Conservation (phyloP, 2,113 vertebrate genomes). For the Phocoena phocoena region DNA sequence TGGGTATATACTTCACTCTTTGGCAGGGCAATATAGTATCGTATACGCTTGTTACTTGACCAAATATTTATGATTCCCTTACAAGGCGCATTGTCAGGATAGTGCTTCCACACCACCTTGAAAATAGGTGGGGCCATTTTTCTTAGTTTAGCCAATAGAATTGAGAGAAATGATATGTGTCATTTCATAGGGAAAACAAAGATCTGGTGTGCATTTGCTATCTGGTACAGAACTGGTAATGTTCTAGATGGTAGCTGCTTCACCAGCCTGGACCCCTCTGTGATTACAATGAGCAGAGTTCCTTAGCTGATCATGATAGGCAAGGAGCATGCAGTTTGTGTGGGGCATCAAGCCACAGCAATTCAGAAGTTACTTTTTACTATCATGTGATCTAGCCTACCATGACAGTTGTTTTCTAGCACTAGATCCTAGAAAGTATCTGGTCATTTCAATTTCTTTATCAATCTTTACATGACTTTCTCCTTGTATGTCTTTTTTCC, state of each 20-base stretch:
- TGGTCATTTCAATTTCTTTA: neutral
- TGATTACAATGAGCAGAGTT: neutral
- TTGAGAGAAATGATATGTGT: neutral
- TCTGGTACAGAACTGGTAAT: neutral
- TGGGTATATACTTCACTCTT: neutral
- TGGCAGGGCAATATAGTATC: neutral
- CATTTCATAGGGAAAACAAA: neutral
- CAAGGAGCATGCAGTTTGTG: accelerated
- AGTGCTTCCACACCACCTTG: neutral
- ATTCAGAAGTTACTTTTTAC: neutral
- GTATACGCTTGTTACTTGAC: neutral
- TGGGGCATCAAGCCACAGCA: neutral
- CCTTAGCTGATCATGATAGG: neutral
- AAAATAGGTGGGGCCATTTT: neutral
- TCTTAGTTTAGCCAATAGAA: neutral
- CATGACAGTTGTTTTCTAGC: neutral
- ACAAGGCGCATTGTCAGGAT: neutral
- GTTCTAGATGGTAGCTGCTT: neutral
- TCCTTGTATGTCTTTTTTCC: neutral
- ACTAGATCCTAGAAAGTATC: neutral
- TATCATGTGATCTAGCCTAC: neutral
- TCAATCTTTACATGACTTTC: neutral
- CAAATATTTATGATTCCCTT: neutral
- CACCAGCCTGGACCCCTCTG: neutral
- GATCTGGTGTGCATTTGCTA: neutral